Conservation (phyloP, 2,888 invertebrate genomes). For the Eilema depressum region DNA sequence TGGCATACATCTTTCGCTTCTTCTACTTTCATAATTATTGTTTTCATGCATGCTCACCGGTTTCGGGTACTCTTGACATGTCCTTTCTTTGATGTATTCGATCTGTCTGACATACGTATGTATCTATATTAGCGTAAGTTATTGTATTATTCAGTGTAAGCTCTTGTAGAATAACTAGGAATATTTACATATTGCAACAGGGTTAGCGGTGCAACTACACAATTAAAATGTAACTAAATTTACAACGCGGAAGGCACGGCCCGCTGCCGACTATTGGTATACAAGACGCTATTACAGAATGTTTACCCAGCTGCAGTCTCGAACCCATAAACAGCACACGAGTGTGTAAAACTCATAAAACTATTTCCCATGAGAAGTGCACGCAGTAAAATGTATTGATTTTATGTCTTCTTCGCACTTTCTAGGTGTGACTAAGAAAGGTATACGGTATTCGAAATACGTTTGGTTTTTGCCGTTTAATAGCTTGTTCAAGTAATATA, state of each 20-base stretch:
- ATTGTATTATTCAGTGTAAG: neutral
- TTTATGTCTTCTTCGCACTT: constrained; percentile 33
- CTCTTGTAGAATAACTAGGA: too few relatives aligned
- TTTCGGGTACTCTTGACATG: too few relatives aligned
- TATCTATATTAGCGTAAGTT: too few relatives aligned
- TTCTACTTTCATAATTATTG: too few relatives aligned
- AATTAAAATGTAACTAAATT: constrained; percentile 12
- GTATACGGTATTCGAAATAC: neutral
- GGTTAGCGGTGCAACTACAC: neutral
- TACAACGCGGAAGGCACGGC: constrained; percentile 18
- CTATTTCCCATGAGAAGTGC: constrained; percentile 57
- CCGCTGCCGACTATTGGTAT: constrained; percentile 2
- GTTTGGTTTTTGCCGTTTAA: neutral
- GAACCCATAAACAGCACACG: constrained; percentile 44
- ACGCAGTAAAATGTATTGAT: constrained; percentile 25
- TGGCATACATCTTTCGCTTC: too few relatives aligned
- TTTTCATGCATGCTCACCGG: too few relatives aligned
- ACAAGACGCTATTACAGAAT: constrained; percentile 35
- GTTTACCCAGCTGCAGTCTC: constrained; percentile 53
- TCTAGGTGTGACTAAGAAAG: constrained; percentile 16
- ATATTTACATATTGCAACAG: too few relatives aligned
- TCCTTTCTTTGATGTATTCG: too few relatives aligned
- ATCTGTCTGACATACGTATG: too few relatives aligned
- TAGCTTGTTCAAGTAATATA: neutral
- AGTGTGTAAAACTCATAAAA: constrained; percentile 59